Evolutionary conservation across 2,113 vertebrate genomes (phyloP).

Genomic region (Tinamus guttatus): DNA sequence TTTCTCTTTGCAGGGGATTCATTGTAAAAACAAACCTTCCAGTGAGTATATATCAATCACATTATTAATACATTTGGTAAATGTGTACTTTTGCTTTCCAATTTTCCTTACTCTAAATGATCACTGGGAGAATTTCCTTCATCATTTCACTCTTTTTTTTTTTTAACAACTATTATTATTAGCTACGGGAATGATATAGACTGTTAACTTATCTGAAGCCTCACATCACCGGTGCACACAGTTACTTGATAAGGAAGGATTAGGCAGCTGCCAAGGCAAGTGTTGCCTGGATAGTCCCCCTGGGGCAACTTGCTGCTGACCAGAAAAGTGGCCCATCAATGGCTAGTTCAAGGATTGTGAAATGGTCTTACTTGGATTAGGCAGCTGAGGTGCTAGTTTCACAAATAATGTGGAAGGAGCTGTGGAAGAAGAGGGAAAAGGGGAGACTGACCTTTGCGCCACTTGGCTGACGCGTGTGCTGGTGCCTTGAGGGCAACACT

Average conservation of each 20-base stretch:
- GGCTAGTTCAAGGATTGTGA: background rate
- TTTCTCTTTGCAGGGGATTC: conserved; percentile 72
- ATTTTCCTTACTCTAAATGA: background rate
- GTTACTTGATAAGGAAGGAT: background rate
- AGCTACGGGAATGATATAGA: background rate
- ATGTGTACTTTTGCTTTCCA: background rate
- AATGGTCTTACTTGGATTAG: background rate
- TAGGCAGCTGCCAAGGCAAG: background rate
- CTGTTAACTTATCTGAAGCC: background rate
- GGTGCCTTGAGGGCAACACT: background rate
- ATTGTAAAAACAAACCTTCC: conserved; percentile 70
- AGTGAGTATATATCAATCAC: conserved; percentile 57
- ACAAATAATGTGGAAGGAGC: background rate
- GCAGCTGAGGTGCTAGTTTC: background rate
- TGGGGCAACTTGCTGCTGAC: accelerated
- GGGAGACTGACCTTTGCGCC: background rate
- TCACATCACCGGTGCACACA: background rate
- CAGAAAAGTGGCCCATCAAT: background rate
- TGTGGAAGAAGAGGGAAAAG: background rate
- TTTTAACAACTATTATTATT: background rate
- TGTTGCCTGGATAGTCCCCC: background rate
- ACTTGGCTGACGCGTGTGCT: background rate
- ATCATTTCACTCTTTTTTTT: background rate
- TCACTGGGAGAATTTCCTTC: background rate
- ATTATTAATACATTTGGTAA: background rate